These are phyloP conservation scores for Hipparchia sbordonii DNA, from an alignment of 2,888 invertebrate genomes.

Conservation along the genomic window DNA sequence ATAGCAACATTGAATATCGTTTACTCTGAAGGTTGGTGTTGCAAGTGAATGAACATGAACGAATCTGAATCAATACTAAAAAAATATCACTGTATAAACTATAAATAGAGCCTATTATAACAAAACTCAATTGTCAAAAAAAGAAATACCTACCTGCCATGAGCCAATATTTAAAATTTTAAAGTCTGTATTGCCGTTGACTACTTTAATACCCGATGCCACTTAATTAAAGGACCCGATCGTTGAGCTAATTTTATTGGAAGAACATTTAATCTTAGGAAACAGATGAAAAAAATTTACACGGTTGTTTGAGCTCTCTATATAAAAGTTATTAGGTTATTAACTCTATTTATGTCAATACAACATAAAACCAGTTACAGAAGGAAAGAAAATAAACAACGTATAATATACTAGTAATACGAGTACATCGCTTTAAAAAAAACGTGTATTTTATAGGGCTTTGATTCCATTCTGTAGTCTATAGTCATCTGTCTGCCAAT, in stretches of 20 bases:
- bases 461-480: not conserved
- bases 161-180: too few relatives aligned
- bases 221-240: not conserved
- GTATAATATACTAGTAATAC: too few relatives aligned
- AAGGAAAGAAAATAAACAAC: not conserved
- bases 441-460: not conserved
- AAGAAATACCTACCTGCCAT: too few relatives aligned
- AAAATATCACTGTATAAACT: not conserved
- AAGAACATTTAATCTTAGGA: not conserved
- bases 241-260: not conserved
- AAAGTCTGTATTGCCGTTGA: too few relatives aligned
- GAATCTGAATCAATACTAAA: not conserved
- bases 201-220: too few relatives aligned
- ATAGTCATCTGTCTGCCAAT: constrained; percentile 10
- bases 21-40: constrained; percentile 2
- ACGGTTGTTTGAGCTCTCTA: not conserved
- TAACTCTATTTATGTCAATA: not conserved
- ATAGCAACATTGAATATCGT: constrained; percentile 15
- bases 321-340: not conserved
- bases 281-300: not conserved
- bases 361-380: not conserved
- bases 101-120: too few relatives aligned
- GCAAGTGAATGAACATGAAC: constrained; percentile 16
- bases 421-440: too few relatives aligned
- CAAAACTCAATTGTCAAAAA: too few relatives aligned